A percentile compares a stretch with the other conserved stretches of the same genome.
Conservation (phyloP, 2,113 vertebrate species). For the Phycodurus eques region DNA sequence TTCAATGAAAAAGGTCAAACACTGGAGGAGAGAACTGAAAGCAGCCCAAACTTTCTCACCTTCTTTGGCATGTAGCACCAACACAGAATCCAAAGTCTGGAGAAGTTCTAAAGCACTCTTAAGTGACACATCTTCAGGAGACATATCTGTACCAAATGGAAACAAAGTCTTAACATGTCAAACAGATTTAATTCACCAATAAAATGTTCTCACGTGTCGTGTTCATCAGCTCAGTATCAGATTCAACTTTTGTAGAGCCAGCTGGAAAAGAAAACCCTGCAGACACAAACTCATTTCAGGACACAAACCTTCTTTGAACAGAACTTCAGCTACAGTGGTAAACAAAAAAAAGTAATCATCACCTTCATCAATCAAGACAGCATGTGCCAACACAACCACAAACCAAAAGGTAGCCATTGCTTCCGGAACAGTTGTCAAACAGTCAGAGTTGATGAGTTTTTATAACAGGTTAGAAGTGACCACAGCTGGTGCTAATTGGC, state of each 20-base stretch:
- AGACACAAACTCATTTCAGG: not conserved
- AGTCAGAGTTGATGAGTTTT: rapidly evolving
- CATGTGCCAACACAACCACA: not conserved
- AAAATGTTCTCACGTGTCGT: not conserved
- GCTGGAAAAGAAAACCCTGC: conserved; percentile 10
- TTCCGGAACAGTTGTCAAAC: not conserved
- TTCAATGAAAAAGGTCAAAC: not conserved
- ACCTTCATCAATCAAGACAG: conserved; percentile 16
- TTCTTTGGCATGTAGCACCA: not conserved
- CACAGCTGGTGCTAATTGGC: conserved; percentile 26
- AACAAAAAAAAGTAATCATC: not conserved
- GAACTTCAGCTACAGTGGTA: not conserved
- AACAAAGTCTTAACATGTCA: not conserved
- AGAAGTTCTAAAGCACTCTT: conserved; percentile 8
- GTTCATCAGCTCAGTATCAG: not conserved
- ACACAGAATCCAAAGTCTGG: not conserved
- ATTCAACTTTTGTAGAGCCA: not conserved
- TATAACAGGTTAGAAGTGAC: not conserved
- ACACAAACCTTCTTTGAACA: not conserved
- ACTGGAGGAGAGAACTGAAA: not conserved
- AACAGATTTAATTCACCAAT: not conserved
- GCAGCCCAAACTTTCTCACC: conserved; percentile 6
- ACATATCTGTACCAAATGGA: not conserved
- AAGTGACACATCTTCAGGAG: not conserved
- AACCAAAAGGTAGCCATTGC: conserved; percentile 5